phyloP scores from a whole-genome alignment of 2,888 invertebrate genomes.

The Scaptomyza caliginosa region DNA sequence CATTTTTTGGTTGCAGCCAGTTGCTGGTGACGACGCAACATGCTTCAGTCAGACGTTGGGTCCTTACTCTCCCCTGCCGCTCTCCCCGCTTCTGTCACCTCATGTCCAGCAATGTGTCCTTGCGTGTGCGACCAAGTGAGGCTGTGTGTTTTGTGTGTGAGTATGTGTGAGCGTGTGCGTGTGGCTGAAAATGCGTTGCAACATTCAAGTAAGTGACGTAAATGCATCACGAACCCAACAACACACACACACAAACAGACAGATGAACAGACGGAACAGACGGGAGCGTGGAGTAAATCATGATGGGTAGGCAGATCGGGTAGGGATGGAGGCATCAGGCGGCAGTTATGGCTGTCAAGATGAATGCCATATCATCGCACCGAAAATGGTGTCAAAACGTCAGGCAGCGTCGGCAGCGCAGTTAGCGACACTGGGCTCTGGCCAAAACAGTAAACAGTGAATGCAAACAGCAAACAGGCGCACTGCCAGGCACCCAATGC shows the following conservation, averaged over 20 bases:
- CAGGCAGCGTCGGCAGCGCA: slow-evolving; percentile 49
- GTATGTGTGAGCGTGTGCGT: slow-evolving; percentile 3
- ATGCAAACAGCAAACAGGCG: slow-evolving; percentile 44
- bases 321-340: slow-evolving; percentile 48
- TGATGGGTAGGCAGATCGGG: slow-evolving; percentile 13
- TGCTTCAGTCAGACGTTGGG: slow-evolving; percentile 62
- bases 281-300: slow-evolving; percentile 56
- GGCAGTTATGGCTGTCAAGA: slow-evolving; percentile 81
- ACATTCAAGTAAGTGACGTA: slow-evolving; percentile 80
- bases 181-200: slow-evolving; percentile 72
- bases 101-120: slow-evolving; percentile 25
- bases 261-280: slow-evolving; percentile 21
- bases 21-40: slow-evolving; percentile 67
- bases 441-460: slow-evolving; percentile 43
- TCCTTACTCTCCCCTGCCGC: not conserved
- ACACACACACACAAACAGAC: slow-evolving; percentile 28
- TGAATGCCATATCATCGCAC: slow-evolving; percentile 81
- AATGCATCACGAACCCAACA: slow-evolving; percentile 67
- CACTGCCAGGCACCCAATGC: not conserved
- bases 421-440: slow-evolving; percentile 25
- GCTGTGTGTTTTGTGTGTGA: too few relatives aligned
- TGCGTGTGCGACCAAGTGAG: slow-evolving; percentile 51
- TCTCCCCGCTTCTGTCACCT: not conserved
- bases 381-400: slow-evolving; percentile 78
- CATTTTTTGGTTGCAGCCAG: slow-evolving; percentile 73